Conservation (phyloP, 2,888 invertebrate genomes). For the Monopis laevigella region DNA sequence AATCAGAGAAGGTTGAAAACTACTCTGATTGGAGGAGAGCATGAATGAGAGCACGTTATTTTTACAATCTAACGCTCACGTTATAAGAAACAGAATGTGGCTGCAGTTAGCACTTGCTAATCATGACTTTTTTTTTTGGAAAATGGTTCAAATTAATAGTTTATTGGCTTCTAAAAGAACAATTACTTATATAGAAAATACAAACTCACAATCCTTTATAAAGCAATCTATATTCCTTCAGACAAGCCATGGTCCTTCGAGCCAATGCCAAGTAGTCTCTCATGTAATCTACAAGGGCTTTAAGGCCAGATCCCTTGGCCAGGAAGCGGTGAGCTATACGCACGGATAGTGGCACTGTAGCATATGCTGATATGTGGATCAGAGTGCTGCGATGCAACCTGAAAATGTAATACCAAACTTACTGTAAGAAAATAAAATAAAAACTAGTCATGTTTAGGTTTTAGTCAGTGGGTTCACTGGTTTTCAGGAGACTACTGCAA, state of each 20-base stretch:
- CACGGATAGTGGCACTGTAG: constrained; percentile 27
- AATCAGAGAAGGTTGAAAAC: too few species aligned
- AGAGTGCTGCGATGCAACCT: constrained; percentile 18
- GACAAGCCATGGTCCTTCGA: constrained; percentile 43
- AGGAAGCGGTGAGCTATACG: constrained; percentile 28
- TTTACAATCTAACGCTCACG: too few species aligned
- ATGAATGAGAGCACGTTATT: too few species aligned
- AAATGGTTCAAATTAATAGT: too few species aligned
- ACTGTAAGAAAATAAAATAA: neutral
- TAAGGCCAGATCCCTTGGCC: constrained; percentile 27
- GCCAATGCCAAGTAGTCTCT: constrained; percentile 43
- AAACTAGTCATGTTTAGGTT: neutral
- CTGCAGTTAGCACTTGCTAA: too few species aligned
- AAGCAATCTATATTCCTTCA: constrained; percentile 43
- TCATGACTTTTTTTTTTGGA: too few species aligned
- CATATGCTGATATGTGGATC: constrained; percentile 28
- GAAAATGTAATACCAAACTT: neutral
- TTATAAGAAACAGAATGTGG: too few species aligned
- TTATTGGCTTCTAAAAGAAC: too few species aligned
- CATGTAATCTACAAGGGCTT: constrained; percentile 31
- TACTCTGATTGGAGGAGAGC: too few species aligned
- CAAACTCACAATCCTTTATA: constrained; percentile 42
- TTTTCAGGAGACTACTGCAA: too few species aligned
- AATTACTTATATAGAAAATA: too few species aligned
- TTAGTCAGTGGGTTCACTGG: neutral